Conservation (phyloP, 2,797 vertebrate species). For the Ceryle rudis region DNA sequence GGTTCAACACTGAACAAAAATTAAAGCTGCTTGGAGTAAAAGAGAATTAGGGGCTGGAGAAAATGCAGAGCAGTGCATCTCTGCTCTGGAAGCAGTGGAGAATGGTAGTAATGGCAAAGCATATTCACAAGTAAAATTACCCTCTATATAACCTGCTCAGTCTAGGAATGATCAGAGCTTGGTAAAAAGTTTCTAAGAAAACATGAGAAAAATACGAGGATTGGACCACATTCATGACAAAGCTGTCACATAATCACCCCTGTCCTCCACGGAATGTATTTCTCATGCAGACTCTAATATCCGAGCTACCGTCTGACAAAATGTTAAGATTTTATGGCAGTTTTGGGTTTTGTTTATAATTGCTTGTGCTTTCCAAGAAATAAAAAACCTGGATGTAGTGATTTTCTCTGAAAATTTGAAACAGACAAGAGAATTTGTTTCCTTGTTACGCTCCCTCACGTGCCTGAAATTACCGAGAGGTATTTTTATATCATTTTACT, state of each 20-base stretch:
- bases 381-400: too few relatives aligned
- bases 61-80: neutral
- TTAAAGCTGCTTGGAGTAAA: neutral
- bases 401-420: neutral
- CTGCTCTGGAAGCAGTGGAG: neutral
- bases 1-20: neutral
- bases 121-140: accelerated
- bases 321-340: neutral
- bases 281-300: neutral
- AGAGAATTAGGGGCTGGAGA: neutral
- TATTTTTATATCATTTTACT: neutral
- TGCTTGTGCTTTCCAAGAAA: neutral
- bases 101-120: neutral
- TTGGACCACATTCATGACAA: neutral
- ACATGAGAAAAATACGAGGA: accelerated
- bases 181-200: neutral
- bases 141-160: neutral
- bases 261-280: neutral
- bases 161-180: neutral
- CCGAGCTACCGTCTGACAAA: neutral
- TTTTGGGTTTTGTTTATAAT: neutral
- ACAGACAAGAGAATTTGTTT: neutral
- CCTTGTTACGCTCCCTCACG: neutral
- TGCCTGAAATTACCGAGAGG: neutral
- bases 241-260: neutral